Base-by-base conservation (phyloP, 1,140 invertebrate genomes). In the Tigriopus japonicus region DNA sequence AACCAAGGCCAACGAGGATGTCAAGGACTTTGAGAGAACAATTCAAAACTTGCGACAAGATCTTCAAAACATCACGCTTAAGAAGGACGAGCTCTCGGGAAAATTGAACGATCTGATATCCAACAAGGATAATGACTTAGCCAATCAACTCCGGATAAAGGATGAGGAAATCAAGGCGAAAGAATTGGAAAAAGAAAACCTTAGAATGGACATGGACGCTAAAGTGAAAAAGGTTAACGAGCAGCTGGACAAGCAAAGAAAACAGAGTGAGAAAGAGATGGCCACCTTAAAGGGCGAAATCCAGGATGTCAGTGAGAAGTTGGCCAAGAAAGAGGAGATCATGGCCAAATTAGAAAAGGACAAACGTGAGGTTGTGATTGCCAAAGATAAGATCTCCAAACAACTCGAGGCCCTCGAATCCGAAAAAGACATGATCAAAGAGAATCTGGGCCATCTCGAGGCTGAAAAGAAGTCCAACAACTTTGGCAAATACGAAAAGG, bases 401-500 rank as follows among this genome's bases (percentile, higher is more conserved):
- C 23, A 58, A 42, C 12, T 23, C 6, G 40, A 42, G 13, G 40
- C 12, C 15, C n/a, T 58, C 1, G 56, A 58, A 42, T 40, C 13
- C 1, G 56, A 58, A 58, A 28, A 17, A 5, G 40, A 58, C 2
- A 58, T 40, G 56, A n/a, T 58, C 23, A 58, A 58, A n/a, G 56
- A 58, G 21, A 41, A 14, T 41, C 21, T 58, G 56, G 21, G 15
- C 40, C 28, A 42, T 40, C 40, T 58, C 10, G 56, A 58, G 40
- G n/a, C 12, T 7, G 56, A 58, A 41, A 58, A 58, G 21, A 58
- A 40, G n/a, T 14, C 40, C 15, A 58, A 58, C 40, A 28, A 58
- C 40, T 58, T 58, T 42, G 56, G 56, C 9, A 58, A 42, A 17
- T 28, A 28, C 42, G 56, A 58, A n/a, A 58, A 42, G 56, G 56